These are phyloP conservation scores for Ctenoplectra terminalis DNA, from an alignment of 1,140 invertebrate species.

Conservation along the genomic window DNA sequence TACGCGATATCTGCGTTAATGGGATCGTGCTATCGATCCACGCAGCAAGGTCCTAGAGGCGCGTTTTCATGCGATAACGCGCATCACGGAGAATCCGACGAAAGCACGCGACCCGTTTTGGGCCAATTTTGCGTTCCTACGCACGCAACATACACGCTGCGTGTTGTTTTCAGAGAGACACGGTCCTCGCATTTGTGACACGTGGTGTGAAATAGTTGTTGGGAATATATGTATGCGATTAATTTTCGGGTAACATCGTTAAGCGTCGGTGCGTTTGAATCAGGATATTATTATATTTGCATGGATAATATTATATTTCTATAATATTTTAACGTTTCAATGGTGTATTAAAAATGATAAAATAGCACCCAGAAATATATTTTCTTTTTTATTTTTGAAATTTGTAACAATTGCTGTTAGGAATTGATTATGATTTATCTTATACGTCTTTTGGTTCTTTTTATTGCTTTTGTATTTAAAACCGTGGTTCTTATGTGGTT, in stretches of 20 bases:
- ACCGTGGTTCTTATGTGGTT: too few species aligned
- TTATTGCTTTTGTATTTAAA: too few species aligned
- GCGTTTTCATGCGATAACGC: background rate
- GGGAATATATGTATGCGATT: too few species aligned
- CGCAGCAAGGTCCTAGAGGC: background rate
- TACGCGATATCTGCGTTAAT: background rate
- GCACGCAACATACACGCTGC: background rate
- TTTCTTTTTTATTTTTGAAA: too few species aligned
- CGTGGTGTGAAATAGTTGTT: background rate
- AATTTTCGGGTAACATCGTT: background rate
- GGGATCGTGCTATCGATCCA: constrained; percentile 7
- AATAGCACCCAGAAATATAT: too few species aligned
- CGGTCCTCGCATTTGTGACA: too few species aligned
- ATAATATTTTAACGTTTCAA: too few species aligned
- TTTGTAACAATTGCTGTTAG: too few species aligned
- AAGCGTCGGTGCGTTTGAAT: too few species aligned
- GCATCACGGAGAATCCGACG: background rate
- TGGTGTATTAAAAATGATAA: too few species aligned
- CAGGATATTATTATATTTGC: background rate
- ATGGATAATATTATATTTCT: background rate
- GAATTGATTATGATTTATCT: too few species aligned
- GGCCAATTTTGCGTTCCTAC: background rate
- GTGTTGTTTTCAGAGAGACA: background rate
- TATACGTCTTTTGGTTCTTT: too few species aligned
- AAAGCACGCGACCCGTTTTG: background rate